A percentile compares a stretch with the other conserved stretches of the same genome.
Conservation (phyloP, 1,140 invertebrate species). For the Littorina saxatilis region DNA sequence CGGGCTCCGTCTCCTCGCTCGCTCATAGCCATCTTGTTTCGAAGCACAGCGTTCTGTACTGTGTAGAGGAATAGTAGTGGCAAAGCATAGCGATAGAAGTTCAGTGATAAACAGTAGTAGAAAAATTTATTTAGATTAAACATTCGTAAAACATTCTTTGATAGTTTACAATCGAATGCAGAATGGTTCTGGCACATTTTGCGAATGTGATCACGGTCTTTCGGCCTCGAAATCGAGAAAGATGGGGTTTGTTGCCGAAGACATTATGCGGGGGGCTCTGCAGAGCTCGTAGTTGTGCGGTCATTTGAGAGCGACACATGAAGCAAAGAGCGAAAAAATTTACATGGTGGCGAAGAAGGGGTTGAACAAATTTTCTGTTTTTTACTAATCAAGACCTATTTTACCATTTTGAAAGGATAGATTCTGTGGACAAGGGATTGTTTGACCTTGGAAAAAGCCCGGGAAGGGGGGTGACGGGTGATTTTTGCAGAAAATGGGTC, state of each 20-base stretch:
- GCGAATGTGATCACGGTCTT: neutral
- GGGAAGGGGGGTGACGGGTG: neutral
- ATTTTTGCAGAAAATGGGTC: neutral
- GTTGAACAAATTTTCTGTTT: conserved; percentile 21
- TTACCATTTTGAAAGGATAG: neutral
- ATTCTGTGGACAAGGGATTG: neutral
- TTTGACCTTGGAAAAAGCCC: conserved; percentile 27
- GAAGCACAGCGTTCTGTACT: neutral
- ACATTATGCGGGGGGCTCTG: conserved; percentile 19
- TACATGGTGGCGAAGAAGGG: conserved; percentile 30
- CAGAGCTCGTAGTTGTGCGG: neutral
- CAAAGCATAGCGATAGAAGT: conserved; percentile 30
- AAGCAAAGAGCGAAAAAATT: conserved; percentile 41
- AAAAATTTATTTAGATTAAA: conserved; percentile 32
- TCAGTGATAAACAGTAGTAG: conserved; percentile 22
- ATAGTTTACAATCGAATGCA: conserved; percentile 7
- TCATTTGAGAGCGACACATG: conserved; percentile 16
- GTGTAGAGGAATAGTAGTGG: conserved; percentile 8
- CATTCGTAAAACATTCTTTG: conserved; percentile 1
- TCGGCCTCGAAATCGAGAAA: conserved; percentile 21
- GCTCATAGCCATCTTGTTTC: conserved; percentile 52
- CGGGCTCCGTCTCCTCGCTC: conserved; percentile 47
- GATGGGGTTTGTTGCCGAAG: conserved; percentile 6
- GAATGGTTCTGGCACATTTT: conserved; percentile 6
- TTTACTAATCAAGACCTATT: neutral